Percentiles rank a stretch among this genome's conserved stretches.
These are phyloP conservation scores for Acanthopleura granulata DNA, from an alignment of 2,888 invertebrate genomes.

Conservation along the genomic window DNA sequence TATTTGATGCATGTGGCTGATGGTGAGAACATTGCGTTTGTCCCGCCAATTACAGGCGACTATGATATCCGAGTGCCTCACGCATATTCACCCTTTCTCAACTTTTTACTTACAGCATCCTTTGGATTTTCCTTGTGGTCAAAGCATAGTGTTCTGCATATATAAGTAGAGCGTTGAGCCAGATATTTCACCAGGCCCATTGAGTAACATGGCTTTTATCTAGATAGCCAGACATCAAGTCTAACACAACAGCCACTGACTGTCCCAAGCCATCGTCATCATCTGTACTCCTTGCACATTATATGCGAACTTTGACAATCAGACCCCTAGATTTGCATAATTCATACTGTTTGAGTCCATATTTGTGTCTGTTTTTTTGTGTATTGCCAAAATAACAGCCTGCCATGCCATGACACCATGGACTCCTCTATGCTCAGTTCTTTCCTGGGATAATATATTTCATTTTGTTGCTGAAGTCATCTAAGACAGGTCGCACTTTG, in stretches of 20 bases:
- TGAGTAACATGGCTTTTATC: constrained; percentile 24
- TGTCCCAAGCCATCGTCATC: constrained; percentile 22
- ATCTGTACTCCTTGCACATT: not conserved
- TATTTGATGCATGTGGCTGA: constrained; percentile 24
- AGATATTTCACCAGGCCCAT: constrained; percentile 22
- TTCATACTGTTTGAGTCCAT: constrained; percentile 24
- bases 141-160: constrained; percentile 24
- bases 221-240: constrained; percentile 22
- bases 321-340: constrained; percentile 21
- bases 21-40: constrained; percentile 27
- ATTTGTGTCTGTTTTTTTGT: constrained; percentile 26
- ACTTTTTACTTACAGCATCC: constrained; percentile 27
- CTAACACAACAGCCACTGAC: constrained; percentile 22
- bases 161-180: constrained; percentile 18
- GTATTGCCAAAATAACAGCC: constrained; percentile 22
- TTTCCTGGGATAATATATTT: too few species aligned
- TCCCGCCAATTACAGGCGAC: constrained; percentile 28
- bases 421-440: constrained; percentile 22
- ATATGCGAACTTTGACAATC: constrained; percentile 21
- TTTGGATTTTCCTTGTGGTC: constrained; percentile 25
- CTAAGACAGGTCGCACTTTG: constrained; percentile 20
- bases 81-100: constrained; percentile 26
- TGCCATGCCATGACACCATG: constrained; percentile 28
- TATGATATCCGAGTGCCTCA: constrained; percentile 23
- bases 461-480: too few species aligned